phyloP scores from a whole-genome alignment of 2,797 vertebrate species.

The Danionella dracula region DNA sequence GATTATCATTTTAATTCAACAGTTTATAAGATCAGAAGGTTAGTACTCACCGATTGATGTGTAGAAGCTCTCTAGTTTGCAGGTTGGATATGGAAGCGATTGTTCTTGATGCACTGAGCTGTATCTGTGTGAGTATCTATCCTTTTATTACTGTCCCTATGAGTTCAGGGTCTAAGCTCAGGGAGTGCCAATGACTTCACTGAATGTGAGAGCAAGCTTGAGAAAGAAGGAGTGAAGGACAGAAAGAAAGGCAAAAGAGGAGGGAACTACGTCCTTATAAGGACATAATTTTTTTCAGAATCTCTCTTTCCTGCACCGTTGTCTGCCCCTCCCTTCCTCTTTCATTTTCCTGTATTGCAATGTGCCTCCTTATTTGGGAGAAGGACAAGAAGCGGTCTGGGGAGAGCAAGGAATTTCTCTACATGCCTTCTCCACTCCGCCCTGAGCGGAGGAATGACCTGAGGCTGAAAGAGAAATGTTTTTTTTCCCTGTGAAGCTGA shows the following conservation, averaged over 20 bases:
- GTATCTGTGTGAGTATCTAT: conserved; percentile 14
- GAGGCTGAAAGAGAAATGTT: conserved; percentile 43
- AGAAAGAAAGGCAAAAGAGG: conserved; percentile 11
- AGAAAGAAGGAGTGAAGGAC: conserved; percentile 5
- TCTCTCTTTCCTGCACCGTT: background rate
- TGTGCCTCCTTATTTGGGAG: conserved; percentile 66
- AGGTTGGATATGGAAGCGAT: background rate
- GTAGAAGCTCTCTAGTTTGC: background rate
- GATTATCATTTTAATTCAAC: background rate
- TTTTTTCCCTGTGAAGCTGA: background rate
- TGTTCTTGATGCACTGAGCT: background rate
- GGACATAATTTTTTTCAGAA: background rate
- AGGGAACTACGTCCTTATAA: conserved; percentile 24
- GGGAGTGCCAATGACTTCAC: conserved; percentile 34
- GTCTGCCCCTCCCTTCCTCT: conserved; percentile 2
- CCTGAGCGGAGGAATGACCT: conserved; percentile 38
- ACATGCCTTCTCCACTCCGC: conserved; percentile 58
- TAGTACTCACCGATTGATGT: conserved; percentile 9
- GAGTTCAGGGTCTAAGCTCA: conserved; percentile 33
- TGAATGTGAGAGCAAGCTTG: background rate
- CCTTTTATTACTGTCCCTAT: conserved; percentile 28
- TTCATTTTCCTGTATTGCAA: conserved; percentile 29
- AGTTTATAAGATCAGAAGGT: background rate
- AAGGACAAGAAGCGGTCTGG: conserved; percentile 59
- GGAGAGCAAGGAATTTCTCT: conserved; percentile 61